Percentiles rank a stretch among this genome's conserved stretches.
These are phyloP conservation scores for Eumacrocentrus americanus DNA, from an alignment of 2,888 invertebrate genomes.

Conservation along the genomic window DNA sequence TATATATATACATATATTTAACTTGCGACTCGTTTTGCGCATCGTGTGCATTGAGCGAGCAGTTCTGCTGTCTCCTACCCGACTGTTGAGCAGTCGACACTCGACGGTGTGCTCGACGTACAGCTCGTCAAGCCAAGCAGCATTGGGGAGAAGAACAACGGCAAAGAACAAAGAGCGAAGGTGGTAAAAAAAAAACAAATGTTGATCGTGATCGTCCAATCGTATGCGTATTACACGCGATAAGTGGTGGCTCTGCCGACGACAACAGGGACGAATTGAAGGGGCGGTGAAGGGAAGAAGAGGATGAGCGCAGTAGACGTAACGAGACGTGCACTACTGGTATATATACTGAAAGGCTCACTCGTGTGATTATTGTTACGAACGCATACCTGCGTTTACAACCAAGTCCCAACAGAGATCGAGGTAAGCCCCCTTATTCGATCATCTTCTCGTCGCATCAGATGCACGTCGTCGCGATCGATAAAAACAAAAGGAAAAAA, in stretches of 20 bases:
- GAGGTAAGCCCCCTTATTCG: neutral
- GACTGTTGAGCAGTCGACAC: neutral
- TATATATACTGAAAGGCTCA: neutral
- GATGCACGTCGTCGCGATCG: slow-evolving; percentile 16
- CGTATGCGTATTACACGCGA: slow-evolving; percentile 22
- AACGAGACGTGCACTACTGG: slow-evolving; percentile 8
- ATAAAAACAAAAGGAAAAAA: slow-evolving; percentile 20
- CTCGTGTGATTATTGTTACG: slow-evolving; percentile 11
- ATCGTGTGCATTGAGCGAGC: neutral
- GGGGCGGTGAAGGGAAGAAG: slow-evolving; percentile 1
- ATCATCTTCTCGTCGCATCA: neutral
- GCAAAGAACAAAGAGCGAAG: neutral
- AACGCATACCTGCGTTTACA: neutral
- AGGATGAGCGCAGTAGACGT: slow-evolving; percentile 19
- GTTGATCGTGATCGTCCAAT: slow-evolving; percentile 10
- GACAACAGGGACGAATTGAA: neutral
- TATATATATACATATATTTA: too few relatives aligned
- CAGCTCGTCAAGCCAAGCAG: neutral
- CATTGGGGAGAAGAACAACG: neutral
- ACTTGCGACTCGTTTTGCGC: slow-evolving; percentile 13
- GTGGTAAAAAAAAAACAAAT: slow-evolving; percentile 1
- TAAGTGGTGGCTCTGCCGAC: slow-evolving; percentile 25
- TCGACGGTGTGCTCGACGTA: neutral
- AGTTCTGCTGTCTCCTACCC: neutral
- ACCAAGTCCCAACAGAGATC: neutral